phyloP scores from a whole-genome alignment of 23 tunicate genomes.

The Trididemnum nubilum region DNA sequence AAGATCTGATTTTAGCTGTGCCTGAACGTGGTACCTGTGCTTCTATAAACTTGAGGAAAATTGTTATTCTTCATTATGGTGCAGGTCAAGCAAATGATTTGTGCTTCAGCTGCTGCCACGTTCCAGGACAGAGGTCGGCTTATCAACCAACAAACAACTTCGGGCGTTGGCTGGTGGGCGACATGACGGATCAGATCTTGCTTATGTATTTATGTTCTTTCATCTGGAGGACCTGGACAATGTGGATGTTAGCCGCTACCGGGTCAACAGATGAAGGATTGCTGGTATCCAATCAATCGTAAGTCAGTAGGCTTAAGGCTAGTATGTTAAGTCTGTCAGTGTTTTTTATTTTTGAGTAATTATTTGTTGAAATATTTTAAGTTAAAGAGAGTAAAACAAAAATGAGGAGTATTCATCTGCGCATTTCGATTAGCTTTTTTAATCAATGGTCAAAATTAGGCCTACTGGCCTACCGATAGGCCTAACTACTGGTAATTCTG shows the following conservation, averaged over 20 bases:
- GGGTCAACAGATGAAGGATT: constrained; percentile 88
- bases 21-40: constrained; percentile 36
- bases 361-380: too few relatives aligned
- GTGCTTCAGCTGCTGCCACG: constrained; percentile 37
- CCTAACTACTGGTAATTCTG: too few relatives aligned
- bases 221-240: constrained; percentile 68
- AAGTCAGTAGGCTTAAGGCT: constrained; percentile 23
- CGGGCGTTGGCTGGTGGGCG: constrained; percentile 69
- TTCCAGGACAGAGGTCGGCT: constrained; percentile 40
- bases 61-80: constrained; percentile 19
- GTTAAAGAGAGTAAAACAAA: too few relatives aligned
- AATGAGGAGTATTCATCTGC: too few relatives aligned
- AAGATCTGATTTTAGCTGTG: constrained; percentile 41
- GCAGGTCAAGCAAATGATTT: constrained; percentile 40
- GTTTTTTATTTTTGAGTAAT: too few relatives aligned
- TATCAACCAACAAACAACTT: constrained; percentile 42
- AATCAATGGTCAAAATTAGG: too few relatives aligned
- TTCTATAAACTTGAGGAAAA: not conserved
- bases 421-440: too few relatives aligned
- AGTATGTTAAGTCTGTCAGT: too few relatives aligned
- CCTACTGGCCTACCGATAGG: too few relatives aligned
- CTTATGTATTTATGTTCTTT: constrained; percentile 48
- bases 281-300: constrained; percentile 45
- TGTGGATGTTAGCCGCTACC: constrained; percentile 30
- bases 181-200: constrained; percentile 60